phyloP scores from a whole-genome alignment of 2,888 invertebrate genomes.

The Lydus trimaculatus region DNA sequence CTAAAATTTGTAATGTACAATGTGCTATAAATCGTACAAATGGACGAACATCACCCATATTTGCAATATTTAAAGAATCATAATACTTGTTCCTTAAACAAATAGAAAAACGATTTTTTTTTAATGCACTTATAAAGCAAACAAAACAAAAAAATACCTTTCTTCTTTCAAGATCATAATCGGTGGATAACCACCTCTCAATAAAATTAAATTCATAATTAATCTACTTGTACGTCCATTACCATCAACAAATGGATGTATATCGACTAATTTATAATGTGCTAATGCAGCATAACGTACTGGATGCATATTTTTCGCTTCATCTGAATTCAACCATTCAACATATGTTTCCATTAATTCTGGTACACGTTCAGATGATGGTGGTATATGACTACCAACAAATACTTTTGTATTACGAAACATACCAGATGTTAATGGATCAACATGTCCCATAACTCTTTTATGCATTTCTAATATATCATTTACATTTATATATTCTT shows the following conservation, averaged over 20 bases:
- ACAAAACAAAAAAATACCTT: constrained; percentile 53
- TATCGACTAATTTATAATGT: constrained; percentile 95
- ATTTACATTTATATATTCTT: constrained; percentile 79
- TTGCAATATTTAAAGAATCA: constrained; percentile 87
- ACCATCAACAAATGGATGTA: constrained; percentile 97
- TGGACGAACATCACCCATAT: constrained; percentile 93
- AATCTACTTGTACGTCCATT: constrained; percentile 95
- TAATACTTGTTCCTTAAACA: constrained; percentile 77
- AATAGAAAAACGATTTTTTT: background rate
- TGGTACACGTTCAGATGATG: constrained; percentile 82
- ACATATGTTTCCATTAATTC: constrained; percentile 86
- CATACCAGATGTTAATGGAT: constrained; percentile 89
- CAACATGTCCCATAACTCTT: constrained; percentile 92
- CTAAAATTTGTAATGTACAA: constrained; percentile 68
- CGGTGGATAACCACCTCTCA: constrained; percentile 96
- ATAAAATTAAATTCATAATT: constrained; percentile 94
- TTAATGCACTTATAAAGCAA: background rate
- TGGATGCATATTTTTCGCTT: constrained; percentile 69
- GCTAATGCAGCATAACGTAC: constrained; percentile 90
- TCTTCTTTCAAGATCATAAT: constrained; percentile 92
- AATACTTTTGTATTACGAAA: constrained; percentile 88
- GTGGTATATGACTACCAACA: constrained; percentile 95
- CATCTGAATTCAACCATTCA: constrained; percentile 92
- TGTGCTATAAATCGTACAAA: constrained; percentile 96
- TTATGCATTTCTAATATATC: constrained; percentile 94